Evolutionary conservation across 1,140 invertebrate genomes (phyloP), one percentile per base, ranked within the genome.

Genomic region (Grapholita molesta): DNA sequence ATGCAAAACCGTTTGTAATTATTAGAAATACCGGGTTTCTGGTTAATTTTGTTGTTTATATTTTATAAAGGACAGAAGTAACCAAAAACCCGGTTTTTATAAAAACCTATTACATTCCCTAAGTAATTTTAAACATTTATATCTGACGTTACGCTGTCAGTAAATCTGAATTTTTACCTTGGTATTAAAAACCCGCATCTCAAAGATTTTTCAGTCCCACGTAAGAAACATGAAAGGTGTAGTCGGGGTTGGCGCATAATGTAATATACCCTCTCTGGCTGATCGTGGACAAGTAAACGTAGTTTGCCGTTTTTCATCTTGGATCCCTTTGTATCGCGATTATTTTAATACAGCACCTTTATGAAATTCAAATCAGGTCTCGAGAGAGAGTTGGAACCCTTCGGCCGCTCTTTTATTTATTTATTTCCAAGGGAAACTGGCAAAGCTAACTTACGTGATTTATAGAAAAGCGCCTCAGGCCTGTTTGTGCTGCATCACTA

Each of bases 401-500:
- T 71, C 24, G 69, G 65, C 68, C 53, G 68, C 67, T 33, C 67
- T 71, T 72, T 75, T 76, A 79, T 77, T 83, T 84, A 83, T 80
- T 79, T 81, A 84, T 85, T 78, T 79, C 73, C 71, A 64, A 78
- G 79, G 82, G 79, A 86, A 80, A 79, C 84, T 84, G 75, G 75
- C 77, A 76, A 82, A 72, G 74, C 74, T 74, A 77, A 81, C 70
- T 78, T 80, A 57, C 77, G 70, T 86, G 80, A 89, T 89, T 88
- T 87, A 89, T 84, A 68, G 69, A 38, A 67, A 72, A 69, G 69
- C 69, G 72, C 68, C 70, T 66, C 74, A 38, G 70, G 71, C 73
- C 77, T 76, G 79, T 82, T 84, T 83, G 77, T 85, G 83, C 81
- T 82, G 77, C 82, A 82, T 81, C 80, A 84, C 77, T 82, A 82